Evolutionary conservation across 2,797 vertebrate species (phyloP).

Genomic region (Alosa sapidissima): DNA sequence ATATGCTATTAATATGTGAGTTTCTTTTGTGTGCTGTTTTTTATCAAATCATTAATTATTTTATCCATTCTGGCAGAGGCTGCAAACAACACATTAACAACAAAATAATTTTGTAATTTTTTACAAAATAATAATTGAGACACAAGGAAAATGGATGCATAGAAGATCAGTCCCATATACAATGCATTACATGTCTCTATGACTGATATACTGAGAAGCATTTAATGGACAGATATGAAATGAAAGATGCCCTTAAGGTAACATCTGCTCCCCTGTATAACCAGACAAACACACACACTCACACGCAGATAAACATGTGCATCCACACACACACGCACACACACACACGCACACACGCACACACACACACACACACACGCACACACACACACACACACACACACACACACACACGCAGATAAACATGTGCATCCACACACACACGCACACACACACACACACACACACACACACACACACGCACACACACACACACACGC

Average conservation of each 20-base stretch:
- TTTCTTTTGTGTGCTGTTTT: neutral
- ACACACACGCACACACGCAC: neutral
- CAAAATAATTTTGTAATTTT: neutral
- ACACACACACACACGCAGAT: slow-evolving; percentile 28
- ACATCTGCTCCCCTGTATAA: slow-evolving; percentile 64
- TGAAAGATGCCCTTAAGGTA: slow-evolving; percentile 68
- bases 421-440: too few species aligned
- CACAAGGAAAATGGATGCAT: neutral
- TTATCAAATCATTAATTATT: neutral
- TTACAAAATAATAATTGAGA: neutral
- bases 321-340: neutral
- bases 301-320: neutral
- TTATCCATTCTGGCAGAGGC: neutral
- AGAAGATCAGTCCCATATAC: neutral
- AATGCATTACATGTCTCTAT: neutral
- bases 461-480: slow-evolving; percentile 4
- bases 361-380: neutral
- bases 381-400: slow-evolving; percentile 8
- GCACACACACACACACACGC: neutral
- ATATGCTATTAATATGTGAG: neutral
- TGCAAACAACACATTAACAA: neutral
- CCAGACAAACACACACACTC: slow-evolving; percentile 44
- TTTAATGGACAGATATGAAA: slow-evolving; percentile 51
- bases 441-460: neutral
- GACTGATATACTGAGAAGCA: slow-evolving; percentile 58